Base-by-base conservation (phyloP, 2,888 invertebrate genomes). In the Drosophila maculinotata region DNA sequence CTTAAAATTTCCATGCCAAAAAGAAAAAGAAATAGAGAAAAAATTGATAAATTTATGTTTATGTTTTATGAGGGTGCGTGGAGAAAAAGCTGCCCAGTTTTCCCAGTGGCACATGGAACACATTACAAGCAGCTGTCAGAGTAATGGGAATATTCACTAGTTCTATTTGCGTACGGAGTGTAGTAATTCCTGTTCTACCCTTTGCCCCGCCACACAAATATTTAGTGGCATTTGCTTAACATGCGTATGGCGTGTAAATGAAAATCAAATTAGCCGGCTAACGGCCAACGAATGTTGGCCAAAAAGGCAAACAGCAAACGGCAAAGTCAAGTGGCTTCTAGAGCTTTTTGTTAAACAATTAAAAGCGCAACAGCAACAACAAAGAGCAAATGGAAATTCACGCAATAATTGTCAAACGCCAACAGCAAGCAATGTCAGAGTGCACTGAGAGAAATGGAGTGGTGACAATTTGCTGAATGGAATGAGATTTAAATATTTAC, bases 361-460 rank as follows among this genome's bases (percentile, higher is more conserved):
- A 69, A 71, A 41, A 47, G 35, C 31, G 54, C 38, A 60, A 66
- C 26, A 41, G 41, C 12, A 41, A 56, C 33, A 48, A 62, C 14
- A 44, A 35, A 38, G 23, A 26, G 39, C 54, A 66, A 73, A 42
- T 71, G 69, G 59, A 79, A 74, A 79, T 82, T 76, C 70, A 85
- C 82, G 82, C 68, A 82, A 79, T 76, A 63, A 82, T 85, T 82
- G 85, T 82, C 79, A 72, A 53, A 14, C 12, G 56, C 20, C 41
- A 28, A 42, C 41, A 28, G 51, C 69, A 69, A 66, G 69, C 70
- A 66, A 57, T 15, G 38, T 38, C 9, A 15, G 38, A 38, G 31
- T 53, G 17, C 69, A 72, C 58, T 69, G 64, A 1, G 23, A 39
- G 33, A 58, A 64, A 64, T 5, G 7, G n/a, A 7, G 1, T 7